Evolutionary conservation across 2,797 vertebrate species (phyloP), one percentile per base, ranked within the genome.

Genomic region (Cuculus canorus): DNA sequence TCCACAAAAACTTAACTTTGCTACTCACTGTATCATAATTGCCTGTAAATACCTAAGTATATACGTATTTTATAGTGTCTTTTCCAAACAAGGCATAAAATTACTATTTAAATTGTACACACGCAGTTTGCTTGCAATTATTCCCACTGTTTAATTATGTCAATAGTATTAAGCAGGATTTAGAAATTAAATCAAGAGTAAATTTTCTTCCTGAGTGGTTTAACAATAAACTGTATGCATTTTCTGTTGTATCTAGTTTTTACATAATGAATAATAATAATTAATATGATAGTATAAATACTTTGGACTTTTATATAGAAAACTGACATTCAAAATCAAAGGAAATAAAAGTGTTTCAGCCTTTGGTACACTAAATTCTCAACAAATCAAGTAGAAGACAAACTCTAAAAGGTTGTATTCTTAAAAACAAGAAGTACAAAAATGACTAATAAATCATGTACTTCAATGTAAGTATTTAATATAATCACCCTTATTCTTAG

Each of bases 131-230:
- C 37, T 94, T 95, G 60, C 60, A 80, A 22, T 90, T 90, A 77
- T 90, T 92, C 57, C 45, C 33, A 95, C 71, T 91, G 50, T 82
- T 93, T 86, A 90, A 92, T 92, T 86, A 85, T 84, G 68, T 92
- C 68, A 94, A 59, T 93, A 88, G 45, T 66, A 90, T 94, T 90
- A 93, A 82, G 63, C 15, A 92, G 83, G 45, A 77, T 90, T 91
- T 88, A 85, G 73, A 95, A 80, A 94, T 96, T 89, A 92, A 95
- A 95, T 93, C 64, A 80, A 71, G 73, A 87, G 30, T 72, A 92
- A 88, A 82, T 92, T 88, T 96, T 95, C 86, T 91, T 83, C 88
- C 84, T 88, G 72, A 91, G 69, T 50, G 85, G 73, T 84, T 82
- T 92, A 66, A 92, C 71, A 88, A 82, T 78, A 81, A 94, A 60